Conservation (phyloP, 2,888 invertebrate species). For the Camptogramma bilineatum region DNA sequence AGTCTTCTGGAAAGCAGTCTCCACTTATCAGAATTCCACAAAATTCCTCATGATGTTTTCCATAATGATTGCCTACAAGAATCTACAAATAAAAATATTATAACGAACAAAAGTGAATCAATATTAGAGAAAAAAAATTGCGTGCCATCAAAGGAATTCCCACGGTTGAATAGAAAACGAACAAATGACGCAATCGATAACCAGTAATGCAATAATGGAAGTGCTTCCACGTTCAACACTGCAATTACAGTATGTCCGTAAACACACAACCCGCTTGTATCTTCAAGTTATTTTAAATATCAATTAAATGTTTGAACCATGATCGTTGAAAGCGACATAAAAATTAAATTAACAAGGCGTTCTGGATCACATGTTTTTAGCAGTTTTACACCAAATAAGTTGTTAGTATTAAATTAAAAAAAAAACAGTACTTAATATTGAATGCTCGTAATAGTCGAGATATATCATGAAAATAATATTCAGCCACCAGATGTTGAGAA, state of each 20-base stretch:
- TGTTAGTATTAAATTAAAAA: background rate
- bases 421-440: background rate
- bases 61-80: no score
- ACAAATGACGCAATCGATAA: constrained; percentile 27
- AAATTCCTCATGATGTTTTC: no score
- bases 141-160: constrained; percentile 22
- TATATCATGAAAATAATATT: constrained; percentile 26
- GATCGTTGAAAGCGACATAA: background rate
- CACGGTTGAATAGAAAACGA: constrained; percentile 28
- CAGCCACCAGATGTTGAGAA: constrained; percentile 20
- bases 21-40: no score
- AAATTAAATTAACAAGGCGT: background rate
- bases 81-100: background rate
- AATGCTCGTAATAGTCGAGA: background rate
- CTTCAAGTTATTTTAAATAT: background rate
- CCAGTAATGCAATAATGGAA: constrained; percentile 35
- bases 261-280: constrained; percentile 30
- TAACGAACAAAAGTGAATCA: background rate
- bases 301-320: background rate
- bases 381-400: background rate
- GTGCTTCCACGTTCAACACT: constrained; percentile 26
- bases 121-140: constrained; percentile 4
- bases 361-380: background rate
- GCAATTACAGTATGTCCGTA: constrained; percentile 43
- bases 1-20: no score